Percentiles rank a stretch among this genome's conserved stretches.
Conservation (phyloP, 1,140 invertebrate genomes). For the Thalassaphorura encarpata region DNA sequence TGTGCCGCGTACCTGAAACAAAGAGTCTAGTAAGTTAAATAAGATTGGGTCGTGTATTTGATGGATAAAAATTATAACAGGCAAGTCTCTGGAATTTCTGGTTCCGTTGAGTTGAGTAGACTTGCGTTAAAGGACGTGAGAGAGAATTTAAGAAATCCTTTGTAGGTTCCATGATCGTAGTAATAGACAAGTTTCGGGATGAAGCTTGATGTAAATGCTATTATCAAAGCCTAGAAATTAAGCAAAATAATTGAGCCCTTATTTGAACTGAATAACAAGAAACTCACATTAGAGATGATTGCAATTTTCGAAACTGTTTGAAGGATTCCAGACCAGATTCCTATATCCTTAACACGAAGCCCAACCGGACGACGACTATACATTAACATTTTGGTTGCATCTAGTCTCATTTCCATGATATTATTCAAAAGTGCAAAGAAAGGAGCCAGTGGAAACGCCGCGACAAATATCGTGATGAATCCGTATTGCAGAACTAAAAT, state of each 20-base stretch:
- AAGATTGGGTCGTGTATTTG: constrained; percentile 37
- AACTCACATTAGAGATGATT: constrained; percentile 82
- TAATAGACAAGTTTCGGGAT: constrained; percentile 81
- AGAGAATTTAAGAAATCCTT: constrained; percentile 72
- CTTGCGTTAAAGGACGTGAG: constrained; percentile 67
- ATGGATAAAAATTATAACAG: background rate
- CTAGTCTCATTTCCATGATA: constrained; percentile 75
- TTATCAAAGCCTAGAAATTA: constrained; percentile 76
- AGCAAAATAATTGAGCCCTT: no score
- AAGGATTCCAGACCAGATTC: constrained; percentile 84
- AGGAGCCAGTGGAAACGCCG: constrained; percentile 74
- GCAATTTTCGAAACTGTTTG: constrained; percentile 81
- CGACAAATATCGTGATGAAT: constrained; percentile 82
- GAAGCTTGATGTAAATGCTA: constrained; percentile 97
- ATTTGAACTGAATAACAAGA: background rate
- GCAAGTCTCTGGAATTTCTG: background rate
- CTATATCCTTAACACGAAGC: constrained; percentile 72
- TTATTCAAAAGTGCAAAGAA: constrained; percentile 84
- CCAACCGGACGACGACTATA: constrained; percentile 74
- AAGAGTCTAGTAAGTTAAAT: background rate
- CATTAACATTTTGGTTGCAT: constrained; percentile 74
- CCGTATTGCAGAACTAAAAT: constrained; percentile 40
- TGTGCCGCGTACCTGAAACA: constrained; percentile 18
- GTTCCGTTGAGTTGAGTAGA: constrained; percentile 47
- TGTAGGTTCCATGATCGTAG: constrained; percentile 34